Evolutionary conservation across 2,113 vertebrate species (phyloP).

Genomic region (Varanus komodoensis): DNA sequence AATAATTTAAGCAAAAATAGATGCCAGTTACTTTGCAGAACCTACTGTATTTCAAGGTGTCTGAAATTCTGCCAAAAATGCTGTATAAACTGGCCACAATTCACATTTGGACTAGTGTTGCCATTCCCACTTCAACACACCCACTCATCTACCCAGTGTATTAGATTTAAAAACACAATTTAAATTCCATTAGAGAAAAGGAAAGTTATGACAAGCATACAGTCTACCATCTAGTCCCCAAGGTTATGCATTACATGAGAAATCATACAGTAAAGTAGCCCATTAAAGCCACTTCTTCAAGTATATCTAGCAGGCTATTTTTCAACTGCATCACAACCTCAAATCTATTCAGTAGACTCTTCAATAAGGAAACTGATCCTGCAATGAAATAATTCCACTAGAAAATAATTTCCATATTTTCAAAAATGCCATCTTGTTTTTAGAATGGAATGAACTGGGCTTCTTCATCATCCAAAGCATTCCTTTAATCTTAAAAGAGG

Average conservation of each 20-base stretch:
- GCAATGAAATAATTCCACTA: neutral
- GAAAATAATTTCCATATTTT: slow-evolving; percentile 1
- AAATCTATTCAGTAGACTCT: slow-evolving; percentile 5
- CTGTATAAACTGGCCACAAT: neutral
- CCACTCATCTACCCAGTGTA: neutral
- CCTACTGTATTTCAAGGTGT: rapidly evolving
- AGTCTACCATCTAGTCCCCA: neutral
- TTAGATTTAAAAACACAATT: slow-evolving; percentile 27
- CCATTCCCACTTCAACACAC: neutral
- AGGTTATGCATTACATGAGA: slow-evolving; percentile 2
- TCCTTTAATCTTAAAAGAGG: neutral
- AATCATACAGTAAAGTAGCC: slow-evolving; percentile 8
- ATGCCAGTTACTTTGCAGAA: neutral
- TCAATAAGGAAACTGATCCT: slow-evolving; percentile 13
- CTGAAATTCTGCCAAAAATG: neutral
- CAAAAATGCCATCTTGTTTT: neutral
- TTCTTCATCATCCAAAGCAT: neutral
- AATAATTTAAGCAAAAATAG: neutral
- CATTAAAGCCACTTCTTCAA: slow-evolving; percentile 19
- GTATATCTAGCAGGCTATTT: neutral
- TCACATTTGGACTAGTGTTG: neutral
- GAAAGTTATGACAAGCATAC: neutral
- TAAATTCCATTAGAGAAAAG: slow-evolving; percentile 12
- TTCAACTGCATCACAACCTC: neutral
- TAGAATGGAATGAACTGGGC: neutral